Base-by-base conservation (phyloP, 2,888 invertebrate genomes). In the Cybosia mesomella region DNA sequence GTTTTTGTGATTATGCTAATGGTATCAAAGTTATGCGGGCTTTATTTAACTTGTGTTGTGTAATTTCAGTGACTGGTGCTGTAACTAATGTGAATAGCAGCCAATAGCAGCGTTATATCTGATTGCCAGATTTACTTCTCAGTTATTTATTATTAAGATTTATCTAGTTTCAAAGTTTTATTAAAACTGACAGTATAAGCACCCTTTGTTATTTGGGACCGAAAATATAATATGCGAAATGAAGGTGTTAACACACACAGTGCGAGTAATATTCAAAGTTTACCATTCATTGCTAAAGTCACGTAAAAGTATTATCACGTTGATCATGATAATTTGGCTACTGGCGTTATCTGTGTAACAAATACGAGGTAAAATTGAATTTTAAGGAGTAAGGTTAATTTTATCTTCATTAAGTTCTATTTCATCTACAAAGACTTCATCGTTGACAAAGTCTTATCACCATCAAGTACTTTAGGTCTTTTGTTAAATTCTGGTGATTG, bases 21-120 rank as follows among this genome's bases (percentile, higher is more conserved):
- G 32, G 39, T 28, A 36, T 43, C 18, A 18, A 36, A 63, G 22
- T 63, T 4, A 74, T 77, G 76, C 74, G 76, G 79, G 77, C 24
- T 11, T 65, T 70, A 39, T 64, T 66, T 53, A 18, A 10, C 49
- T 67, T 49, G 3, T 28, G 28, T 49, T 49, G 36, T 63, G 0
- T 24, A 67, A 58, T 53, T 61, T 43, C 34, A 58, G 18, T n/a
- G 49, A 49, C 18, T 49, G n/a, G 18, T 49, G 4, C 28, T 28
- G 49, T 43, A 39, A 11, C 15, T 1, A 7, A 18, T 4, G 3
- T 43, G 18, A 43, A 43, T 7, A 9, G 15, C 9, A 3, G 49
- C 49, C 18, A 43, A 43, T 7, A 9, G 15, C 9, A 3, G 49
- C 49, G 18, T 43, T 18, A 0, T 18, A 49, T 49, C 18, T 49